These are phyloP conservation scores for Caenorhabditis remanei DNA, from an alignment of 1,140 invertebrate species.

Conservation along the genomic window DNA sequence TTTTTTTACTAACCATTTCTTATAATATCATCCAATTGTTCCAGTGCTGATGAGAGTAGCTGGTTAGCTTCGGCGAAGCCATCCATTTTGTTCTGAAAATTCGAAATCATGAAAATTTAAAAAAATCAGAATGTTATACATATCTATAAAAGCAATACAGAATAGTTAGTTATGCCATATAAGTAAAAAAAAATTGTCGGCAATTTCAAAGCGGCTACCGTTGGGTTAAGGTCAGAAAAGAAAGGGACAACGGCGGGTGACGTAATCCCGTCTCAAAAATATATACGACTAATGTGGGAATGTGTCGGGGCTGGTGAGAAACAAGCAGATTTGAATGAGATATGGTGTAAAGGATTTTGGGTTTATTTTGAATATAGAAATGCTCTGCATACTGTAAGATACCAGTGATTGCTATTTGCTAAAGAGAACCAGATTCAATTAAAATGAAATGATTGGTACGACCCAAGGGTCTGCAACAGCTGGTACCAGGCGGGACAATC, in stretches of 20 bases:
- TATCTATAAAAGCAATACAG: not conserved
- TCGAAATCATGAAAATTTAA: not conserved
- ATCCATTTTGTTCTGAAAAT: slow-evolving; percentile 62
- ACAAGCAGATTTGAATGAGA: slow-evolving; percentile 32
- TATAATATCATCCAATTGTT: slow-evolving; percentile 71
- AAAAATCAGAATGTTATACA: not conserved
- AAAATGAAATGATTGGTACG: too few relatives aligned
- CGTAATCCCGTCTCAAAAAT: slow-evolving; percentile 37
- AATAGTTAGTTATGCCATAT: not conserved
- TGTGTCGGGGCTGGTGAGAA: slow-evolving; percentile 26
- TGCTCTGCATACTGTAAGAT: too few relatives aligned
- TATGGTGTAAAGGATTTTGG: slow-evolving; percentile 4
- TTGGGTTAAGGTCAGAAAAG: slow-evolving; percentile 25
- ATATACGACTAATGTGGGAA: slow-evolving; percentile 50
- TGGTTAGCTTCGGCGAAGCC: slow-evolving; percentile 71
- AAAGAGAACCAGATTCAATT: too few relatives aligned
- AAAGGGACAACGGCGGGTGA: not conserved
- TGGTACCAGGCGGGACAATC: too few relatives aligned
- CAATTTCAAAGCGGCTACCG: not conserved
- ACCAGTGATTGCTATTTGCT: too few relatives aligned
- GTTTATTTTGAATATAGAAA: too few relatives aligned
- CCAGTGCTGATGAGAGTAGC: slow-evolving; percentile 68
- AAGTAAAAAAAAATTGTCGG: not conserved
- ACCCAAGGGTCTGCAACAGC: too few relatives aligned
- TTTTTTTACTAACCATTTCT: slow-evolving; percentile 20